Conservation (phyloP, 2,113 vertebrate genomes). For the Ardeotis arabs region DNA sequence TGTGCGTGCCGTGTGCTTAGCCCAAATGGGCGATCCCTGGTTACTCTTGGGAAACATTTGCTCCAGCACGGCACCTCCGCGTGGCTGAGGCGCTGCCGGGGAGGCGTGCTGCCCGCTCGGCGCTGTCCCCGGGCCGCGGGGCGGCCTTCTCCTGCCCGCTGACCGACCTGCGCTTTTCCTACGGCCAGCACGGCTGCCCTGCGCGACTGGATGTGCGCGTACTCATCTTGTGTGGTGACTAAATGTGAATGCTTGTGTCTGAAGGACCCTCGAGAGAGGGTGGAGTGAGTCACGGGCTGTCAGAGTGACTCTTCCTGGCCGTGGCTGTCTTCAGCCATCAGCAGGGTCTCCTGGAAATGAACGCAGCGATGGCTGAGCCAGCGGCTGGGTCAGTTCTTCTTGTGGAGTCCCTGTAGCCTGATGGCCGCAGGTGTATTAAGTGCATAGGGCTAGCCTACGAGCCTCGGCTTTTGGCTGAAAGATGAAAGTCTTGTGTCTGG, state of each 20-base stretch:
- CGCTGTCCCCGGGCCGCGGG: fast-evolving
- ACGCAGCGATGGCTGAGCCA: fast-evolving
- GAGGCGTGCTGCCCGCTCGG: not conserved
- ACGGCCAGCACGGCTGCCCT: not conserved
- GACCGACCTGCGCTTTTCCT: fast-evolving
- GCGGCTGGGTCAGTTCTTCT: not conserved
- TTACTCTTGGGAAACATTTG: not conserved
- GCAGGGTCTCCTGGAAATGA: not conserved
- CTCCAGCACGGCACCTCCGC: not conserved
- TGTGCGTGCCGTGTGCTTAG: not conserved
- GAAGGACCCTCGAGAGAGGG: not conserved
- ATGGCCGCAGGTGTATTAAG: not conserved
- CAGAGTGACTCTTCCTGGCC: not conserved
- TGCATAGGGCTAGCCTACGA: not conserved
- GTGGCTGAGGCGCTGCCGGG: not conserved
- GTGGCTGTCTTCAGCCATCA: not conserved
- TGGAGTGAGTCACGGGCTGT: fast-evolving
- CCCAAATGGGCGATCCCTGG: not conserved
- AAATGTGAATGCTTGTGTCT: not conserved
- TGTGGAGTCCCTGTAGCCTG: fast-evolving
- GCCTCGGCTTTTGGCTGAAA: not conserved
- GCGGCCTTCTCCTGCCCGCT: not conserved
- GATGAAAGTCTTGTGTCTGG: not conserved
- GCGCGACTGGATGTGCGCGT: fast-evolving
- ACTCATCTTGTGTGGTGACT: not conserved